Evolutionary conservation across 2,888 invertebrate genomes (phyloP).

Genomic region (Esperia sulphurella): DNA sequence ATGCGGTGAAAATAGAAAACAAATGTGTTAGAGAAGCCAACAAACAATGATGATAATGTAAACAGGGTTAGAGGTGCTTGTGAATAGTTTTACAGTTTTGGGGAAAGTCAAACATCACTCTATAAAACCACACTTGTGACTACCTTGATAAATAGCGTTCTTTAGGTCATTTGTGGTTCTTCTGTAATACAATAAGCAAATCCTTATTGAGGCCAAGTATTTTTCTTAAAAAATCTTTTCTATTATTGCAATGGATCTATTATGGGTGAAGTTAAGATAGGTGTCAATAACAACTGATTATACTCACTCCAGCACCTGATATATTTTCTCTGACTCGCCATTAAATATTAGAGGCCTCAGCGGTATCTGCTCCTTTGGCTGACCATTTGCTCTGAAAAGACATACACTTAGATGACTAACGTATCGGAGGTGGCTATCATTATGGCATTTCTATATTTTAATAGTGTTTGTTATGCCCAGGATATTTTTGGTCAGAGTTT

Average conservation of each 20-base stretch:
- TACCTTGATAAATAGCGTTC: conserved; percentile 75
- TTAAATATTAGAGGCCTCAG: conserved; percentile 85
- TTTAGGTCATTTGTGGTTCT: conserved; percentile 76
- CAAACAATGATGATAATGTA: conserved; percentile 14
- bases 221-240: background rate
- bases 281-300: background rate
- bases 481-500: too few relatives aligned
- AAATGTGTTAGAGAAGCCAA: conserved; percentile 12
- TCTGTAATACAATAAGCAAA: conserved; percentile 67
- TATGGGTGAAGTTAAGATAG: background rate
- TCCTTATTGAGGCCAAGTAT: conserved; percentile 17
- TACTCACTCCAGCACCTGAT: conserved; percentile 87
- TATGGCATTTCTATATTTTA: background rate
- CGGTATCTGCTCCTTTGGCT: conserved; percentile 86
- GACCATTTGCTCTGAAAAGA: conserved; percentile 62
- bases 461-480: too few relatives aligned
- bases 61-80: conserved; percentile 11
- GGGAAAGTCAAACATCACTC: conserved; percentile 20
- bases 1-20: conserved; percentile 46
- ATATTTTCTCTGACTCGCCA: conserved; percentile 82
- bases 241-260: background rate
- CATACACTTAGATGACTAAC: background rate
- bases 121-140: conserved; percentile 57
- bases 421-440: background rate
- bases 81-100: conserved; percentile 7